Conservation (phyloP, 2,113 vertebrate species). For the Eurystomus gularis region DNA sequence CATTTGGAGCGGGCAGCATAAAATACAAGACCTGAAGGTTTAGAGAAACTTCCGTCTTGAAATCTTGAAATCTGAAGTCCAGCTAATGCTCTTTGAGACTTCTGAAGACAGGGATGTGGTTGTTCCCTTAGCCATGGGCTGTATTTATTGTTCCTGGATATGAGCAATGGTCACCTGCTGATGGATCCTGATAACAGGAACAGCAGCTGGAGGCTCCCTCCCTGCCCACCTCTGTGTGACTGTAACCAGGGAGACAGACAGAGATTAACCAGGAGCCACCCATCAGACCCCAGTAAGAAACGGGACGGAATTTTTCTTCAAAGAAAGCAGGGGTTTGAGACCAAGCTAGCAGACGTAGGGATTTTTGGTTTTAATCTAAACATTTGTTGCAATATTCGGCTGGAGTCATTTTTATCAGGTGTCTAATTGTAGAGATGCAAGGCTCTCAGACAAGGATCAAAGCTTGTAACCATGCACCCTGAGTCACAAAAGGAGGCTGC, state of each 20-base stretch:
- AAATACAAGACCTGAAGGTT: not conserved
- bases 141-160: conserved; percentile 39
- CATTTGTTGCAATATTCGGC: not conserved
- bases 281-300: conserved; percentile 4
- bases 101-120: not conserved
- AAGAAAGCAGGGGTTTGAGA: not conserved
- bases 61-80: not conserved
- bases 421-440: not conserved
- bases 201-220: not conserved
- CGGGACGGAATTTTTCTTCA: conserved; percentile 34
- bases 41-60: not conserved
- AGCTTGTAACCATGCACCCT: not conserved
- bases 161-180: conserved; percentile 40
- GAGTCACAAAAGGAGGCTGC: not conserved
- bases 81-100: not conserved
- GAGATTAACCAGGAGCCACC: conserved; percentile 62
- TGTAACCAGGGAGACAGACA: conserved; percentile 50
- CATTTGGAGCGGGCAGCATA: not conserved
- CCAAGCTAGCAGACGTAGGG: not conserved
- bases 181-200: conserved; percentile 47
- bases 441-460: conserved; percentile 5
- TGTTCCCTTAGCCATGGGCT: not conserved
- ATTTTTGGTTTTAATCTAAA: conserved; percentile 13
- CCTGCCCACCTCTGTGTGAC: conserved; percentile 19
- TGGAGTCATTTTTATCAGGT: not conserved